These are phyloP conservation scores for Xiphophorus hellerii DNA, from an alignment of 2,113 vertebrate species.

Conservation along the genomic window DNA sequence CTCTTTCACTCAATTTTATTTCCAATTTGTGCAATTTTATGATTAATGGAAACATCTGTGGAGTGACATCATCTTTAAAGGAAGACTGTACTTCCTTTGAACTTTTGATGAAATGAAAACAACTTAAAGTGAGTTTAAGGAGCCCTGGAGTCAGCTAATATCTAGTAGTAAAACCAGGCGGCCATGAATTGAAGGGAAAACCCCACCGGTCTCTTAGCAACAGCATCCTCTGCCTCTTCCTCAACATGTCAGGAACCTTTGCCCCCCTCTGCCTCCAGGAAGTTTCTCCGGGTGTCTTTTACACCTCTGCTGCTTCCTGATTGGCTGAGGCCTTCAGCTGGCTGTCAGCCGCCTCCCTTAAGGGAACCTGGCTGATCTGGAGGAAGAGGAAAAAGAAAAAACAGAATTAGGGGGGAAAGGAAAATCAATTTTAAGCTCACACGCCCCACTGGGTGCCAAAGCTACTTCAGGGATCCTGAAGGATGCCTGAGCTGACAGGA, in stretches of 20 bases:
- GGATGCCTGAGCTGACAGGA: constrained; percentile 94
- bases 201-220: constrained; percentile 83
- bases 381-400: constrained; percentile 59
- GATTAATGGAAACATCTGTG: no score
- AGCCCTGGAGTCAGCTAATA: constrained; percentile 65
- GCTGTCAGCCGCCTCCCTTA: constrained; percentile 90
- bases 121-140: constrained; percentile 72
- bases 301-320: constrained; percentile 83
- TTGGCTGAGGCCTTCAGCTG: constrained; percentile 82
- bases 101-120: constrained; percentile 58
- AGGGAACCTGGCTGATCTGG: constrained; percentile 93
- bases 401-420: constrained; percentile 54
- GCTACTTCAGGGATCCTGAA: constrained; percentile 93
- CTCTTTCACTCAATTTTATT: no score
- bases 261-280: constrained; percentile 74
- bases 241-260: constrained; percentile 79
- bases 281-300: constrained; percentile 87
- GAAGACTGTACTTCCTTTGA: constrained; percentile 34
- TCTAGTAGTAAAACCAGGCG: constrained; percentile 64
- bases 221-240: constrained; percentile 63
- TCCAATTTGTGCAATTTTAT: no score
- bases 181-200: constrained; percentile 48
- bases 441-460: constrained; percentile 95
- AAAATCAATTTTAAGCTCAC: constrained; percentile 96
- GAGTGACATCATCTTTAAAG: constrained; percentile 19